Evolutionary conservation across 2,797 vertebrate species (phyloP).

Genomic region (Natrix natrix): DNA sequence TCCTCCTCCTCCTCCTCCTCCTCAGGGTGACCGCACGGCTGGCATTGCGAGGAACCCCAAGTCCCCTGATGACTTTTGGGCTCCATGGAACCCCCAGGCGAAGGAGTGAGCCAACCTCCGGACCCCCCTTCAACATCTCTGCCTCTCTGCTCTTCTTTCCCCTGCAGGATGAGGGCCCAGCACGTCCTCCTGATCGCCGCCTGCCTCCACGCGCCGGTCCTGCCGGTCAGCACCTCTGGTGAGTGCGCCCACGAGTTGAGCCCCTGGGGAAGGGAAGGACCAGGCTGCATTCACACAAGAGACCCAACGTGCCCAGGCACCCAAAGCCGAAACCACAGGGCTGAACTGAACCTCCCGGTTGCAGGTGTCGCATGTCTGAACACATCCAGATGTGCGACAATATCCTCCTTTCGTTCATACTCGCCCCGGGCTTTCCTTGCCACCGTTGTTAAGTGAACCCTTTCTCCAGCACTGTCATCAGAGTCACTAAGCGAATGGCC

Average conservation of each 20-base stretch:
- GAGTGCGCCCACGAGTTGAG: slow-evolving; percentile 24
- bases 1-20: neutral
- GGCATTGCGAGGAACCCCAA: neutral
- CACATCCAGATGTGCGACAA: neutral
- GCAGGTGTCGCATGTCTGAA: neutral
- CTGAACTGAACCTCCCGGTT: neutral
- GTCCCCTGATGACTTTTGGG: fast-evolving
- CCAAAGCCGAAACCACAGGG: neutral
- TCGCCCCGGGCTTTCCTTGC: no score
- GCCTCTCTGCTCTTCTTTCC: slow-evolving; percentile 30
- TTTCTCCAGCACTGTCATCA: no score
- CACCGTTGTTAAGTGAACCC: no score
- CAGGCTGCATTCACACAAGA: neutral
- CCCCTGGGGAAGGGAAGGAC: no score
- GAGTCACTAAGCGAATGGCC: no score
- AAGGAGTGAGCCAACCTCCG: fast-evolving
- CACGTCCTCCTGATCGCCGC: slow-evolving; percentile 51
- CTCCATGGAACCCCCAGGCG: fast-evolving
- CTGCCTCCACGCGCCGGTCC: slow-evolving; percentile 57
- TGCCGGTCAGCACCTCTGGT: slow-evolving; percentile 61
- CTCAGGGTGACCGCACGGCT: neutral
- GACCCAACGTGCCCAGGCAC: neutral
- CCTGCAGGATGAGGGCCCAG: slow-evolving; percentile 70
- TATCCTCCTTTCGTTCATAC: neutral
- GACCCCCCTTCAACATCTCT: neutral